phyloP scores from a whole-genome alignment of 2,797 vertebrate species.

The Sebastes kiyomatsui region DNA sequence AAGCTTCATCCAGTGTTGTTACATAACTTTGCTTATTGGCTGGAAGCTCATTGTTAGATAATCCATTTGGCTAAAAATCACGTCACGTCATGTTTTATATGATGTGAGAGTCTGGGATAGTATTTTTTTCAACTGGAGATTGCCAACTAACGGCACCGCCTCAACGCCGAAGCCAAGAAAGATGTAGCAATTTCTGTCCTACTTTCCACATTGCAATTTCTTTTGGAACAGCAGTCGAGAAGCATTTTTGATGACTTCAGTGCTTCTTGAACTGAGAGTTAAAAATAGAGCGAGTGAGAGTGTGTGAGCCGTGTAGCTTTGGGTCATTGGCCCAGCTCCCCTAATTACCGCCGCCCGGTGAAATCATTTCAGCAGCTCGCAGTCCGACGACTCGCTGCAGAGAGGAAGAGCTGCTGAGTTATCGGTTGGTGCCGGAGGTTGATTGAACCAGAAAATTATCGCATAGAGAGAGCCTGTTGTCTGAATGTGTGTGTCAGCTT shows the following conservation, averaged over 20 bases:
- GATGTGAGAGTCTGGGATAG: slow-evolving; percentile 25
- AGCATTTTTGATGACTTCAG: slow-evolving; percentile 54
- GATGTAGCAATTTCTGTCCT: slow-evolving; percentile 19
- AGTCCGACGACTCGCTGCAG: slow-evolving; percentile 15
- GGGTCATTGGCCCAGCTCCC: slow-evolving; percentile 42
- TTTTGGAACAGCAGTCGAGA: slow-evolving; percentile 35
- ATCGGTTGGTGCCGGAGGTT: slow-evolving; percentile 9
- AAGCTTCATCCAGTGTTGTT: background rate
- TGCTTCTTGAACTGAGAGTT: slow-evolving; percentile 43
- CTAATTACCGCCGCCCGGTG: slow-evolving; percentile 44
- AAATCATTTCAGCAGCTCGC: slow-evolving; percentile 45
- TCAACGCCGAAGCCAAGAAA: background rate
- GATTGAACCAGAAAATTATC: slow-evolving; percentile 51
- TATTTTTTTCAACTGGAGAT: slow-evolving; percentile 6
- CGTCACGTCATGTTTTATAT: slow-evolving; percentile 21
- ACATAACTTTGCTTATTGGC: slow-evolving; percentile 15
- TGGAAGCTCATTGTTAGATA: background rate
- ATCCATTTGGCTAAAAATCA: slow-evolving; percentile 14
- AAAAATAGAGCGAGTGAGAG: slow-evolving; percentile 53
- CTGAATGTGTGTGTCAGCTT: background rate
- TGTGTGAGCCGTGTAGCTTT: slow-evolving; percentile 23
- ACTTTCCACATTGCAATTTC: slow-evolving; percentile 47
- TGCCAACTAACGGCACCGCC: slow-evolving; percentile 13
- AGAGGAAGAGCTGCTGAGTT: slow-evolving; percentile 43
- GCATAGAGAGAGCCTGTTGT: background rate